Base-by-base conservation (phyloP, 2,797 vertebrate species). In the Poeciliopsis presidionis region DNA sequence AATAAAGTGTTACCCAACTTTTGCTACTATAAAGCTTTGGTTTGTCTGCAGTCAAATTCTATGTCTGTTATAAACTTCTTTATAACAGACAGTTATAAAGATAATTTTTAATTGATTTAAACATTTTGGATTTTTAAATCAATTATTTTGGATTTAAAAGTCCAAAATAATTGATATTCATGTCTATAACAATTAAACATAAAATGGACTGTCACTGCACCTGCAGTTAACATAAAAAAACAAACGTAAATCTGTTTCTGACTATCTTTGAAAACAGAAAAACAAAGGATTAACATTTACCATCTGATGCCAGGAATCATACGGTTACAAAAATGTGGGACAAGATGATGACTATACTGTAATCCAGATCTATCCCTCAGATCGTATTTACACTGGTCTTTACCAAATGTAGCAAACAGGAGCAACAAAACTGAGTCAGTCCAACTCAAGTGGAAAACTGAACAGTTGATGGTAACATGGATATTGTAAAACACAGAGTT, bases 241-340 rank as follows among this genome's bases (percentile, higher is more conserved):
- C 25, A 16, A 30, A 33, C 2, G 11, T 55, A 30, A 47, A 79
- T 73, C 70, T 30, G 3, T 41, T 61, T 65, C 1, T 39, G 30
- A 51, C 59, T 14, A 7, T 7, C 46, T 83, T 80, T 5, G 78
- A 63, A 77, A 81, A 81, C 45, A 8, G 46, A 79, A 83, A 85
- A 90, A 81, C 73, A 87, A 83, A 83, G 85, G 91, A 91, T 92
- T 87, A 89, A 83, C 53, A 28, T 77, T 74, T 83, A 72, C 74
- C 80, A 80, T 90, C 73, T 84, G 75, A 87, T 82, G 75, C 65
- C 76, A 79, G 84, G 73, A 90, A 82, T 85, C 53, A 87, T 75
- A 81, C 57, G 81, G 89, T 88, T 86, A 87, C 78, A 53, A 71
- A 57, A 57, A 89, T 87, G 82, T 91, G 73, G 90, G 87, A 73